Evolutionary conservation across 2,888 invertebrate genomes (phyloP).

Genomic region (Lepidocyrtoides sp.): DNA sequence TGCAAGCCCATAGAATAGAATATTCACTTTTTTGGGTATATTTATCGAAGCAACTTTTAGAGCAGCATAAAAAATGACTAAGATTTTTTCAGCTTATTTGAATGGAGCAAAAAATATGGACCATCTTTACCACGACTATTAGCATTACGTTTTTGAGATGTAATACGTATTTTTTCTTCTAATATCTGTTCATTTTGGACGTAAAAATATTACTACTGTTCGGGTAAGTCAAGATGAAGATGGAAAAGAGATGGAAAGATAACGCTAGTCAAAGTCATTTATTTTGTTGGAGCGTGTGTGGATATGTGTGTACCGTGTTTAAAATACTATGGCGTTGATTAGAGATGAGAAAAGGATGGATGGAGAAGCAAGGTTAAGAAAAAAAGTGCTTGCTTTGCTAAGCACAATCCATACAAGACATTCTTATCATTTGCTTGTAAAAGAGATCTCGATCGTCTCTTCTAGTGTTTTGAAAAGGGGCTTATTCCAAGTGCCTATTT

Average conservation of each 20-base stretch:
- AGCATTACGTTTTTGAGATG: neutral
- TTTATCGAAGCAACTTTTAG: constrained; percentile 43
- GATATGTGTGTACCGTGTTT: neutral
- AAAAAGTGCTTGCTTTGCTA: neutral
- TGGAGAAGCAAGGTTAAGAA: neutral
- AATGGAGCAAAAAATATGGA: neutral
- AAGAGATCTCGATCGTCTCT: constrained; percentile 10
- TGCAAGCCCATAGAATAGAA: neutral
- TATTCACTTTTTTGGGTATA: constrained; percentile 1
- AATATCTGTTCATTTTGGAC: constrained; percentile 5
- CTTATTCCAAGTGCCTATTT: neutral
- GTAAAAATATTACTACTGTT: constrained; percentile 33
- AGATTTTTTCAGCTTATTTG: constrained; percentile 19
- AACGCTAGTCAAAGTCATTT: constrained; percentile 25
- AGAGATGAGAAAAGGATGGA: neutral
- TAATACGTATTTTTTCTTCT: constrained; percentile 10
- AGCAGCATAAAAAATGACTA: too few species aligned
- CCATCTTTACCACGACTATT: constrained; percentile 8
- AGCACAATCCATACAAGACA: neutral
- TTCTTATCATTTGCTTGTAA: neutral
- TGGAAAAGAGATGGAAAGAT: constrained; percentile 27
- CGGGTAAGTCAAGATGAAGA: neutral
- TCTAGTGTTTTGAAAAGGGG: constrained; percentile 4
- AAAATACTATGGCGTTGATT: neutral
- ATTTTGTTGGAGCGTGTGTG: constrained; percentile 11